Conservation (phyloP, 2,113 vertebrate genomes). For the Zapus hudsonius region DNA sequence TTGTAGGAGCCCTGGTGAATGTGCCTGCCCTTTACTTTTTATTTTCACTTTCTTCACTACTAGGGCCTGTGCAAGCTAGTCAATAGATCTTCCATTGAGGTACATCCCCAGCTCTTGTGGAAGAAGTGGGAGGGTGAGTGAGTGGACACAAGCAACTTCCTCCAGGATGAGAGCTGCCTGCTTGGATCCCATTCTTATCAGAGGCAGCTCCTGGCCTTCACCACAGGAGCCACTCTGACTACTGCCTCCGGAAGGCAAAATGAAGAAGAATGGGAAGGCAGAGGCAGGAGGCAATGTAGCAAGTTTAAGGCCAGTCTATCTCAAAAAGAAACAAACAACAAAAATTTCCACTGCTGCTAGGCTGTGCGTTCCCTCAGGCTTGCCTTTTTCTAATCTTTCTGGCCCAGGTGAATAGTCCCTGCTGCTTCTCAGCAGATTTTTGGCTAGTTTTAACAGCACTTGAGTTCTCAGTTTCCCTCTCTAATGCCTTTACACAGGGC, state of each 20-base stretch:
- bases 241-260: neutral
- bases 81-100: neutral
- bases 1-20: neutral
- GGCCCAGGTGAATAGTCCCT: neutral
- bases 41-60: neutral
- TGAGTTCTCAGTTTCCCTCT: neutral
- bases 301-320: no score
- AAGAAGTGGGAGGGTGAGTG: neutral
- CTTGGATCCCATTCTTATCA: neutral
- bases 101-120: neutral
- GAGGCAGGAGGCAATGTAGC: no score
- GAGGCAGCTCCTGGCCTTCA: neutral
- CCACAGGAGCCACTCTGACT: neutral
- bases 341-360: neutral
- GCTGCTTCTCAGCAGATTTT: neutral
- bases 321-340: no score
- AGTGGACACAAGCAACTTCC: neutral
- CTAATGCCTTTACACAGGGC: neutral
- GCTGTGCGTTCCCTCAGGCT: no score
- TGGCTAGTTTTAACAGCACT: neutral
- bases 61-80: neutral
- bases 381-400: neutral
- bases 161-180: neutral
- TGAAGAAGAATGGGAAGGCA: neutral
- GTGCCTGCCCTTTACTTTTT: neutral